Evolutionary conservation across 2,113 vertebrate genomes (phyloP), one percentile per base, ranked within the genome.

Genomic region (Mastomys natalensis): DNA sequence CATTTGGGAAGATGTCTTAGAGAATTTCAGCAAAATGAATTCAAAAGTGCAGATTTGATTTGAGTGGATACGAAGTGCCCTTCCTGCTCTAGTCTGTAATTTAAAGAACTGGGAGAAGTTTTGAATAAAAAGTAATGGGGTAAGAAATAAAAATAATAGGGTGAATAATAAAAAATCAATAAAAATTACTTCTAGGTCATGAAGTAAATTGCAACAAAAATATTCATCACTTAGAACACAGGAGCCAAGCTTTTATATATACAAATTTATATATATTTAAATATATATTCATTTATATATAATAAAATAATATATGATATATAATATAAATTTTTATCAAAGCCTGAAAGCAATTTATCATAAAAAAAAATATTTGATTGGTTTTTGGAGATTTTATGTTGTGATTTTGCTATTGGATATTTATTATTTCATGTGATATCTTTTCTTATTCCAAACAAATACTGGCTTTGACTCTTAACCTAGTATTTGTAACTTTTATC

Each of bases 391-490:
- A 91, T 74, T 48, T 68, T 94, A 26, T 66, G 8, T 53, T 94
- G 34, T 55, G 43, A 26, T 62, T 60, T 82, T 93, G 7, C 66
- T 40, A 78, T 58, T 89, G 55, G 60, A 64, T 40, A 92, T 48
- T 84, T 96, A 6, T 60, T 48, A 77, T n/a, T 51, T 78, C 40
- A n/a, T 80, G 4, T 66, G 55, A 90, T 64, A 64, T 70, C 24
- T 55, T 60, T 72, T 62, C 40, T 95, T 95, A 87, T 64, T 93
- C 51, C 87, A 94, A 92, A 91, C 87, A 77, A 92, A 89, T 84
- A 77, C 48, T 94, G 76, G 70, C 37, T 80, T 64, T 77, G n/a
- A 31, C 40, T 26, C 13, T 70, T 77, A 90, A 92, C 55, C 80
- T 62, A 66, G 13, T 8, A 70, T 87, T 93, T 72, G 64, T 78